Evolutionary conservation across 2,888 invertebrate species (phyloP), one percentile per base, ranked within the genome.

Genomic region (Willowsia nigromaculata): DNA sequence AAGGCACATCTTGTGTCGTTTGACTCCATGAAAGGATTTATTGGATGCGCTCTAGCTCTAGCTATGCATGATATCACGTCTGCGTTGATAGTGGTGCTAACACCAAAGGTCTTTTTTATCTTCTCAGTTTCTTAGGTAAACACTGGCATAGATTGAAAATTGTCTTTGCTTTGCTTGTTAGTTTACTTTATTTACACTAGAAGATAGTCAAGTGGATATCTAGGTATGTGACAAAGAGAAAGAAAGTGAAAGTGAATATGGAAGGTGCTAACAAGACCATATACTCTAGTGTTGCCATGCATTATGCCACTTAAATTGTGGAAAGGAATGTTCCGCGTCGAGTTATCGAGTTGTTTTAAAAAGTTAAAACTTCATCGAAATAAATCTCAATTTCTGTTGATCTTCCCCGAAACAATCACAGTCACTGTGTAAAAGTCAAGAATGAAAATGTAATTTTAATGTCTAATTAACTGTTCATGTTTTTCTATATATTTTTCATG

Each of bases 1-100:
- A 27, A 62, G n/a, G 33, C 33, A 33, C n/a, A 18, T 62, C 1
- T 62, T 33, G 30, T 62, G 30, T 4, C 33, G 33, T 62, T 33
- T n/a, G n/a, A 33, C 30, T 62, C 33, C 62, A 62, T 30, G n/a
- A 62, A 62, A 30, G 62, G 62, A 62, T 62, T 62, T 62, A 62
- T 62, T 62, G 62, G 62, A 15, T 15, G n/a, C 30, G 62, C 33
- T n/a, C n/a, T n/a, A n/a, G n/a, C n/a, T n/a, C n/a, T 15, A n/a
- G 15, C 33, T 30, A n/a, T 62, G 33, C 62, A 62, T 33, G 33
- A 33, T 62, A 62, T 30, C 62, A 62, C 62, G 62, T 62, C 30
- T 3, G 33, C 18, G 62, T 3, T 27, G 59, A 56, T 56, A 25
- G 7, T 56, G 22, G 25, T 56, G 56, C 27, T 56, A 56, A 27